Evolutionary conservation across 2,888 invertebrate species (phyloP).

Genomic region (Opisthograptis luteolata): DNA sequence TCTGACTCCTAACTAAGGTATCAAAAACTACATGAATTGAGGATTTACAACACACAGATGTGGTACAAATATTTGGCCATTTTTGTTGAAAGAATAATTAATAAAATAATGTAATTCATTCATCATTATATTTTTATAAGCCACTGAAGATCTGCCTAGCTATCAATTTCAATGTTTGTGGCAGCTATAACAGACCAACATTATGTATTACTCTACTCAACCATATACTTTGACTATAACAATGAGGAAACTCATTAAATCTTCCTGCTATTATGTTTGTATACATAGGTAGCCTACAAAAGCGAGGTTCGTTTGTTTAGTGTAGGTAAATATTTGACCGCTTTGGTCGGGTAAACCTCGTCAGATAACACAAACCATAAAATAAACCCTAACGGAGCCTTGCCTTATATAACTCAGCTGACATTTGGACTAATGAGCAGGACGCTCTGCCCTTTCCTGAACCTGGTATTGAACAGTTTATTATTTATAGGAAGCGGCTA

Average conservation of each 20-base stretch:
- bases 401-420: not conserved
- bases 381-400: conserved; percentile 6
- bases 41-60: too few relatives aligned
- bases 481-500: conserved; percentile 57
- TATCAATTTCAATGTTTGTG: too few relatives aligned
- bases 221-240: not conserved
- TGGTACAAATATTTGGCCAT: too few relatives aligned
- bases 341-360: not conserved
- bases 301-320: conserved; percentile 19
- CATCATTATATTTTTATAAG: too few relatives aligned
- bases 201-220: too few relatives aligned
- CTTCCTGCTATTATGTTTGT: not conserved
- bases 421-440: conserved; percentile 3
- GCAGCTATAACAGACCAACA: too few relatives aligned
- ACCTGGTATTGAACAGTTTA: conserved; percentile 34
- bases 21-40: too few relatives aligned
- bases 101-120: too few relatives aligned
- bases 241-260: not conserved
- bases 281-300: conserved; percentile 2
- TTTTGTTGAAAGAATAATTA: too few relatives aligned
- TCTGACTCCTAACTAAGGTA: too few relatives aligned
- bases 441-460: conserved; percentile 22
- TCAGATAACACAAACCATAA: conserved; percentile 4
- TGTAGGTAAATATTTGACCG: conserved; percentile 24
- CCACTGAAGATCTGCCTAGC: too few relatives aligned